These are phyloP conservation scores for Drosophila bipectinata DNA, from an alignment of 1,140 invertebrate genomes.

Conservation along the genomic window DNA sequence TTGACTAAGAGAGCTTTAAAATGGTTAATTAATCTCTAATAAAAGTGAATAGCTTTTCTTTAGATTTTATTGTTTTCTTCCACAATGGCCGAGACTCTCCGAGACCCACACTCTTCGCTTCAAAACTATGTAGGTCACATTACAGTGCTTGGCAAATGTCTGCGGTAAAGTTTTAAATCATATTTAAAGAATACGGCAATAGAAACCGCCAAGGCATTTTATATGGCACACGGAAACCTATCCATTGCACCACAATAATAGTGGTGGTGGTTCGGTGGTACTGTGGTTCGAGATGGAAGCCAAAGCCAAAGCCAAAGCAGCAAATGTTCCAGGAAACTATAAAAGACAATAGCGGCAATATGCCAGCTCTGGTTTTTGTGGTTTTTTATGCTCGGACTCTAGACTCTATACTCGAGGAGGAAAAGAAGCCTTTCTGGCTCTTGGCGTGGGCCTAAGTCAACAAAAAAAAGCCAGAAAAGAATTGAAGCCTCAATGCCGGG, in stretches of 20 bases:
- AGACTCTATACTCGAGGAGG: conserved; percentile 12
- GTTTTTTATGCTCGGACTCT: conserved; percentile 51
- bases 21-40: neutral
- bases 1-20: neutral
- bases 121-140: conserved; percentile 39
- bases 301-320: conserved; percentile 54
- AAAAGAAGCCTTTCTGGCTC: conserved; percentile 57
- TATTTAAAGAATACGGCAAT: conserved; percentile 49
- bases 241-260: conserved; percentile 56
- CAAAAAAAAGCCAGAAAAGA: conserved; percentile 51
- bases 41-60: neutral
- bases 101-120: conserved; percentile 16
- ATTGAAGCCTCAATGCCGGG: conserved; percentile 31
- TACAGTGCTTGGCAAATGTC: conserved; percentile 38
- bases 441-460: conserved; percentile 78
- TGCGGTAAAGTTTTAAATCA: conserved; percentile 52
- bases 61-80: conserved; percentile 12
- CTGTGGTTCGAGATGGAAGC: conserved; percentile 39
- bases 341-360: conserved; percentile 82
- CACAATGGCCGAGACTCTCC: no score
- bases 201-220: conserved; percentile 49
- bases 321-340: conserved; percentile 79
- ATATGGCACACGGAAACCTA: conserved; percentile 57
- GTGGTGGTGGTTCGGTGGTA: conserved; percentile 1
- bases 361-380: conserved; percentile 79